phyloP scores from a whole-genome alignment of 2,888 invertebrate genomes.

The Epinotia nisella region DNA sequence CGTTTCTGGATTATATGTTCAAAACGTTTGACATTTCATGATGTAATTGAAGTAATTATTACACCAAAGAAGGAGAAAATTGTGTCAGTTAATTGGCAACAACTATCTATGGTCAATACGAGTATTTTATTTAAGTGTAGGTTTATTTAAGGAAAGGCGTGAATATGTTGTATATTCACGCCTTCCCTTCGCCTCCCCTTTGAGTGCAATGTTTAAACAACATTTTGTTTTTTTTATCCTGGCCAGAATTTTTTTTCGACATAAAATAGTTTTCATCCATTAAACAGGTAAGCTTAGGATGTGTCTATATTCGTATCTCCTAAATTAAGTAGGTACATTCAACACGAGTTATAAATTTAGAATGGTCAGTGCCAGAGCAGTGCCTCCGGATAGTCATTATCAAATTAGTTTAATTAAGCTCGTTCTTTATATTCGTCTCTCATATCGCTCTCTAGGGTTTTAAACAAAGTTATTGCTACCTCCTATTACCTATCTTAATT shows the following conservation, averaged over 20 bases:
- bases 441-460: constrained; percentile 13
- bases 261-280: no score
- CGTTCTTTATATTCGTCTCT: not conserved
- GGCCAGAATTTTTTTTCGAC: no score
- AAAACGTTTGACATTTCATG: not conserved
- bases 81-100: not conserved
- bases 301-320: no score
- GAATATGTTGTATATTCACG: no score
- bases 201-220: no score
- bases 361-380: not conserved
- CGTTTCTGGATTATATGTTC: not conserved
- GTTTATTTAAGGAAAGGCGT: no score
- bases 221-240: no score
- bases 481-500: constrained; percentile 36
- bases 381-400: not conserved
- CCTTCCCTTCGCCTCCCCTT: no score
- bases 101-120: no score
- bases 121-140: not conserved
- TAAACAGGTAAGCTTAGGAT: no score
- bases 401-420: not conserved
- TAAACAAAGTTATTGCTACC: constrained; percentile 22
- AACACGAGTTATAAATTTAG: not conserved
- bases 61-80: not conserved
- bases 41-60: no score
- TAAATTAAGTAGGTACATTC: not conserved